Conservation (phyloP, 2,113 vertebrate genomes). For the Pristiophorus japonicus region DNA sequence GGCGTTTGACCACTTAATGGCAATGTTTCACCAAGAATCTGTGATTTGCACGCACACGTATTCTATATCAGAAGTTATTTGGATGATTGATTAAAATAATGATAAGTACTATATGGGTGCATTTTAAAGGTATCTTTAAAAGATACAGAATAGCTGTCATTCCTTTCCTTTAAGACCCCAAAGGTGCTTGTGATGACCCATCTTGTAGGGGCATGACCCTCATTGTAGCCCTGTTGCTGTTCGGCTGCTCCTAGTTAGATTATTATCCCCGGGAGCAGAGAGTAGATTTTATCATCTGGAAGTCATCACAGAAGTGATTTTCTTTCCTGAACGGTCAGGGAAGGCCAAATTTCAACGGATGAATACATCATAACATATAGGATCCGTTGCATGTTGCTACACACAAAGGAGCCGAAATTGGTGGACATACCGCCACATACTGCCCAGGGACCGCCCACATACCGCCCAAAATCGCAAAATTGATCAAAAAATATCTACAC, state of each 20-base stretch:
- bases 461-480: no score
- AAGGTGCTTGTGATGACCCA: neutral
- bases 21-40: neutral
- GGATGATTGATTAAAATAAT: neutral
- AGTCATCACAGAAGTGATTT: neutral
- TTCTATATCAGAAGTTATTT: neutral
- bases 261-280: neutral
- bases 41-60: neutral
- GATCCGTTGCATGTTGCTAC: neutral
- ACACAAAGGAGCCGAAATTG: no score
- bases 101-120: neutral
- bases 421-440: no score
- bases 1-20: neutral
- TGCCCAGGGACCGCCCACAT: no score
- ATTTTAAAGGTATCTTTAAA: neutral
- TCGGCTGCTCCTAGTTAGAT: neutral
- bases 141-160: neutral
- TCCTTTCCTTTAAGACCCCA: neutral
- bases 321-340: neutral
- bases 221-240: neutral
- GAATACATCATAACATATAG: neutral
- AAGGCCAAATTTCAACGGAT: neutral
- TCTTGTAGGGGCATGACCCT: neutral
- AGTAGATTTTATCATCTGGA: neutral
- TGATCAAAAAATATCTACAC: no score